These are phyloP conservation scores for Apeira syringaria DNA, from an alignment of 2,888 invertebrate genomes.

Conservation along the genomic window DNA sequence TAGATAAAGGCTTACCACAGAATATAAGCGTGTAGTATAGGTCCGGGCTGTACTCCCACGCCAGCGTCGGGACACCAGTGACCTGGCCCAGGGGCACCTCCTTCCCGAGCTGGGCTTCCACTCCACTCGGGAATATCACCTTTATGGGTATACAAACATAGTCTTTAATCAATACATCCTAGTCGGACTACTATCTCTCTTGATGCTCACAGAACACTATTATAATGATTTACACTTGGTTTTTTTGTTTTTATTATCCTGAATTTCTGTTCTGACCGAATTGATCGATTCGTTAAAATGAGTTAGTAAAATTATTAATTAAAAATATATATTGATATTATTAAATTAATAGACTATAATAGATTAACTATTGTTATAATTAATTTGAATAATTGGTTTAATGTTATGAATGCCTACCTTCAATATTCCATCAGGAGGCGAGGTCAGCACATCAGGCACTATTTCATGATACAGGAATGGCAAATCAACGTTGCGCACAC, in stretches of 20 bases:
- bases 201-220: no score
- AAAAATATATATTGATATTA: no score
- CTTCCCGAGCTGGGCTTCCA: conserved; percentile 7
- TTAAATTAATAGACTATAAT: no score
- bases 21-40: conserved; percentile 6
- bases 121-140: conserved; percentile 7
- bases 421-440: conserved; percentile 1
- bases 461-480: conserved; percentile 6
- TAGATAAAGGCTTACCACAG: conserved; percentile 8
- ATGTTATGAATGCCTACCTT: no score
- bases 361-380: no score
- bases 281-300: no score
- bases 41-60: conserved; percentile 1
- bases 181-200: no score
- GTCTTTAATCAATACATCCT: neutral
- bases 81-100: conserved; percentile 6
- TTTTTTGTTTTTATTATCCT: no score
- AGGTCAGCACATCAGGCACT: conserved; percentile 8
- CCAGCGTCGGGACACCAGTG: neutral
- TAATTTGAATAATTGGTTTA: no score
- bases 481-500: neutral
- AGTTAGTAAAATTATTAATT: no score
- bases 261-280: no score
- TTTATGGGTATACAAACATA: neutral
- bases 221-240: no score